Evolutionary conservation across 2,888 invertebrate genomes (phyloP).

Genomic region (Sympetrum striolatum): DNA sequence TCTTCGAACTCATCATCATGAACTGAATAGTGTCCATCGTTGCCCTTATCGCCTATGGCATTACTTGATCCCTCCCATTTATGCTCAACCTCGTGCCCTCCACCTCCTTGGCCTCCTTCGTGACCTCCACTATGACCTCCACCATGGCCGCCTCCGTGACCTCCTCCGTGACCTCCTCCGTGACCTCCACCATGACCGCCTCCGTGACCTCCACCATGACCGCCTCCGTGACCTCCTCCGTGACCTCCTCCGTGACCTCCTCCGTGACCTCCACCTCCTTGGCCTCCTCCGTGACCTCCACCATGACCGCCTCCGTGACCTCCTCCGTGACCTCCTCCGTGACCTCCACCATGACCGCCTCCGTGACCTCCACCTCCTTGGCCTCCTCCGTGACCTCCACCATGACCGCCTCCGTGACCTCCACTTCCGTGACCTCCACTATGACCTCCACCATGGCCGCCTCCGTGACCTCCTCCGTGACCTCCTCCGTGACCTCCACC

Average conservation of each 20-base stretch:
- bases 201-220: not conserved
- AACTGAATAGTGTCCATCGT: not conserved
- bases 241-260: slow-evolving; percentile 10
- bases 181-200: not conserved
- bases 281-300: not conserved
- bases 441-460: not conserved
- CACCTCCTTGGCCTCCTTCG: slow-evolving; percentile 44
- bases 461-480: not conserved
- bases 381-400: not conserved
- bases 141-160: not conserved
- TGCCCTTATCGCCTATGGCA: not conserved
- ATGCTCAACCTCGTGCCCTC: not conserved
- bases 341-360: not conserved
- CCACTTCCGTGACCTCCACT: not conserved
- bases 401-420: not conserved
- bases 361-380: not conserved
- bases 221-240: not conserved
- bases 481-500: not conserved
- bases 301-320: not conserved
- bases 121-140: slow-evolving; percentile 46
- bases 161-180: not conserved
- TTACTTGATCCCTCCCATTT: not conserved
- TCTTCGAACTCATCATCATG: too few relatives aligned
- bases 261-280: not conserved
- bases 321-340: not conserved